Evolutionary conservation across 2,113 vertebrate genomes (phyloP).

Genomic region (Rhabdomys dilectus): DNA sequence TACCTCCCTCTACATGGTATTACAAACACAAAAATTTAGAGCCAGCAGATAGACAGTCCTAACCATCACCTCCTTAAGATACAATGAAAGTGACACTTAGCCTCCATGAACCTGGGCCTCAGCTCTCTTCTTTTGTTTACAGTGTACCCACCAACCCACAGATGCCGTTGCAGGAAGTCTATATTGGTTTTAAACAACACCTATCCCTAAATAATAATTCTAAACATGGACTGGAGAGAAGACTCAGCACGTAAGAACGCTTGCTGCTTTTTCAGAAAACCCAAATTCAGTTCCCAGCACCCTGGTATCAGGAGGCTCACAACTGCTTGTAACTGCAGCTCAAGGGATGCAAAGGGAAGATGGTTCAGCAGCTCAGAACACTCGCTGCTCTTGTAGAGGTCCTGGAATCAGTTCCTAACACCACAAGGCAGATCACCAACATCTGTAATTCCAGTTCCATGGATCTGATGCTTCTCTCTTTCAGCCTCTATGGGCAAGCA

Average conservation of each 20-base stretch:
- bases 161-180: background rate
- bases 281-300: background rate
- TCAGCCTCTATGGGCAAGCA: background rate
- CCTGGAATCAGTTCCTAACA: background rate
- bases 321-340: background rate
- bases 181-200: background rate
- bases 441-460: background rate
- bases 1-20: background rate
- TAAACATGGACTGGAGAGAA: background rate
- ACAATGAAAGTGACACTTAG: background rate
- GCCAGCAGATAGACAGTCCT: background rate
- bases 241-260: background rate
- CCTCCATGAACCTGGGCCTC: background rate
- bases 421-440: background rate
- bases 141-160: background rate
- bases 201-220: background rate
- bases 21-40: background rate
- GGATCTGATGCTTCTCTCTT: background rate
- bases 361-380: background rate
- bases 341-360: background rate
- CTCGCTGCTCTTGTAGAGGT: background rate
- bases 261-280: background rate
- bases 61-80: background rate
- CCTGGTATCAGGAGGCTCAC: background rate
- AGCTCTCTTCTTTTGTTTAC: background rate